These are phyloP conservation scores for Lophura nycthemera DNA, from an alignment of 2,113 vertebrate species.

Conservation along the genomic window DNA sequence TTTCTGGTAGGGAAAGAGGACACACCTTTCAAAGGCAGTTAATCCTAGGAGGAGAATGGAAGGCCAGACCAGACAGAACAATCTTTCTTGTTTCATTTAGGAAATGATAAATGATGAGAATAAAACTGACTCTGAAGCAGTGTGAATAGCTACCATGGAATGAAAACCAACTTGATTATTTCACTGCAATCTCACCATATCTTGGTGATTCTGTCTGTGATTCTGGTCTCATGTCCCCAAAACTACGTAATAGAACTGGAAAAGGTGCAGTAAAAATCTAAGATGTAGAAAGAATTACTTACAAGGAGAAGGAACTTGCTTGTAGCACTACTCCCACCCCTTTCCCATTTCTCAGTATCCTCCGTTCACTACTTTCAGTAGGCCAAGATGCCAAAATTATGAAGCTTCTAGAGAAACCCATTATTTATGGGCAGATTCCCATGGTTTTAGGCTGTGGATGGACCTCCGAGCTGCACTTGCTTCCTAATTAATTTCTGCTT, in stretches of 20 bases:
- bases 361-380: neutral
- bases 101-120: neutral
- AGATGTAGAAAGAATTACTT: neutral
- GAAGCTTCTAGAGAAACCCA: neutral
- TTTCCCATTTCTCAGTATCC: neutral
- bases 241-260: neutral
- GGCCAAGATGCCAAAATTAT: neutral
- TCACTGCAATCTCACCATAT: neutral
- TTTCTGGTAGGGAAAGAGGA: neutral
- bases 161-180: neutral
- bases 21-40: neutral
- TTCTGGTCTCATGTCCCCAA: neutral
- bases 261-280: neutral
- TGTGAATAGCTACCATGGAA: neutral
- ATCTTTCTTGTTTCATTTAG: neutral
- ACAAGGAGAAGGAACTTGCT: neutral
- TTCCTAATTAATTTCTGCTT: neutral
- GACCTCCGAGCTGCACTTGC: neutral
- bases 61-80: neutral
- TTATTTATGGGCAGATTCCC: neutral
- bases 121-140: neutral
- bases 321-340: fast-evolving
- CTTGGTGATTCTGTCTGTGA: neutral
- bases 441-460: neutral
- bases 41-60: neutral